Percentiles rank a stretch among this genome's conserved stretches.
Evolutionary conservation across 2,797 vertebrate species (phyloP).

Genomic region (Hylomyscus alleni): DNA sequence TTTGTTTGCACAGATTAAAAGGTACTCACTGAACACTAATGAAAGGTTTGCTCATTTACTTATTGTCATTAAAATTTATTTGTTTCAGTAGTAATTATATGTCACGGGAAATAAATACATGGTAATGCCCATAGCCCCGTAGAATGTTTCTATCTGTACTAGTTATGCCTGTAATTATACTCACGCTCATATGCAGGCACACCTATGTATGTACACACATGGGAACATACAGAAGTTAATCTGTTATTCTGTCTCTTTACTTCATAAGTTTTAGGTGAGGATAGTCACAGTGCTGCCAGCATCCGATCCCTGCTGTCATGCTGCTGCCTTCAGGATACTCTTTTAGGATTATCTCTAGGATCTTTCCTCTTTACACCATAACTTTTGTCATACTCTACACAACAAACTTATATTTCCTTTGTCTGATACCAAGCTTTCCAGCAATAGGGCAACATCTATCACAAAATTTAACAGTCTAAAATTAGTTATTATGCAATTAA

Average conservation of each 20-base stretch:
- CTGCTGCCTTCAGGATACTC: neutral
- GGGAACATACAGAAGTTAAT: neutral
- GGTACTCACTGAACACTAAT: neutral
- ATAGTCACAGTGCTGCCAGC: accelerated
- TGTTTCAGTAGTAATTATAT: neutral
- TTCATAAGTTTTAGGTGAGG: neutral
- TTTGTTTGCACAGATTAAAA: neutral
- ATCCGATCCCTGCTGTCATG: neutral
- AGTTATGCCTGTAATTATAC: neutral
- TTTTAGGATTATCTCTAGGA: neutral
- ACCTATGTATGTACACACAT: neutral
- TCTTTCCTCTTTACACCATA: neutral
- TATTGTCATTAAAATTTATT: neutral
- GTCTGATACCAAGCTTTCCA: neutral
- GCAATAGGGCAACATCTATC: neutral
- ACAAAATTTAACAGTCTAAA: neutral
- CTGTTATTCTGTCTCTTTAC: neutral
- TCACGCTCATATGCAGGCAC: neutral
- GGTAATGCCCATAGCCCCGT: neutral
- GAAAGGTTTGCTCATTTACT: neutral
- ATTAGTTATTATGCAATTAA: neutral
- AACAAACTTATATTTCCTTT: neutral
- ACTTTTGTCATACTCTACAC: neutral
- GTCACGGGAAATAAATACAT: neutral
- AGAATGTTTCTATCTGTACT: neutral